A percentile compares a stretch with the other conserved stretches of the same genome.
These are phyloP conservation scores for Campoplex nolae DNA, from an alignment of 2,888 invertebrate species.

Conservation along the genomic window DNA sequence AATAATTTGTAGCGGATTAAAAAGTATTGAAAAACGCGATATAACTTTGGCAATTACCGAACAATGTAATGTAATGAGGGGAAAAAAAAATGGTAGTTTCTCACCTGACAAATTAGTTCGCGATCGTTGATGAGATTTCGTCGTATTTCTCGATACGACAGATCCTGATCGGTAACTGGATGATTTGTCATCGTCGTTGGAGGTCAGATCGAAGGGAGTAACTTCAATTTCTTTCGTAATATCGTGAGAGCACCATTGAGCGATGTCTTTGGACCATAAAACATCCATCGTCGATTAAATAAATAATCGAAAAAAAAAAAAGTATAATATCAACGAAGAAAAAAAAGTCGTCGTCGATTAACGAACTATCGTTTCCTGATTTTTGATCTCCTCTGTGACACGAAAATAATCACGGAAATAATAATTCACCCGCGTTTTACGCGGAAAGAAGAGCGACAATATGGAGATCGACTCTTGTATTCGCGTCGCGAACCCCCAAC, in stretches of 20 bases:
- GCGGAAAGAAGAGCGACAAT: too few species aligned
- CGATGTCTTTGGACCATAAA: conserved; percentile 25
- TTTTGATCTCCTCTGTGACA: not conserved
- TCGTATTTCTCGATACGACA: not conserved
- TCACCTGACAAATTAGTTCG: conserved; percentile 45
- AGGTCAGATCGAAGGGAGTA: not conserved
- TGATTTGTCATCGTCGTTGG: conserved; percentile 48
- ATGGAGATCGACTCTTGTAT: too few species aligned
- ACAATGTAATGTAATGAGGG: too few species aligned
- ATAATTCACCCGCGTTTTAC: not conserved
- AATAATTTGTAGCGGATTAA: too few species aligned
- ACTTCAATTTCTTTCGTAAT: conserved; percentile 6
- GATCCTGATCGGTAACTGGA: conserved; percentile 37
- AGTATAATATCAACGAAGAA: not conserved
- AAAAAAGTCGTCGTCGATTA: not conserved
- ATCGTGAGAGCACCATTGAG: conserved; percentile 5
- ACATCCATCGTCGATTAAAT: conserved; percentile 14
- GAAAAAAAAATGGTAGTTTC: not conserved
- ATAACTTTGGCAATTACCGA: too few species aligned
- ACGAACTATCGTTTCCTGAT: not conserved
- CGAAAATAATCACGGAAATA: not conserved
- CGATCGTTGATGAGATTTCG: conserved; percentile 20
- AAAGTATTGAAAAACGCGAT: too few species aligned
- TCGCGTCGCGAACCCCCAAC: conserved; percentile 13
- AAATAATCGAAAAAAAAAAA: not conserved